A percentile compares a stretch with the other conserved stretches of the same genome.
phyloP scores from a whole-genome alignment of 1,140 invertebrate species.

The Lutraria rhynchaena region DNA sequence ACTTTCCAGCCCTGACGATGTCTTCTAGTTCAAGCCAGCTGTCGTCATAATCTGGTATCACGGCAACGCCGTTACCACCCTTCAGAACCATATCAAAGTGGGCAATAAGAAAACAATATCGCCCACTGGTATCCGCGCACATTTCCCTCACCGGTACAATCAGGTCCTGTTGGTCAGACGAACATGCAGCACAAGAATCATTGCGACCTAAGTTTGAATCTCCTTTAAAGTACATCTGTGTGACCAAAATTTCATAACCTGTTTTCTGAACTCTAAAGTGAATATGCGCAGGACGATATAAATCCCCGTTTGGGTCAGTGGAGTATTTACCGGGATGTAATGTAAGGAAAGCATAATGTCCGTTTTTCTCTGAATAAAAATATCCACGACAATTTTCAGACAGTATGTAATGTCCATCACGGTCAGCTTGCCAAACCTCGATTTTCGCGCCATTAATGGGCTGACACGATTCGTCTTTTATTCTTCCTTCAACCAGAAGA shows the following conservation, averaged over 20 bases:
- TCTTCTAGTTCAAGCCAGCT: constrained; percentile 9
- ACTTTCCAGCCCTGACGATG: constrained; percentile 42
- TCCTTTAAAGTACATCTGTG: constrained; percentile 57
- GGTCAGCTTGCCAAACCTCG: constrained; percentile 57
- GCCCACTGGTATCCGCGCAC: constrained; percentile 28
- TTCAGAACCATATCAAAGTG: constrained; percentile 51
- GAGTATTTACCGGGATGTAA: constrained; percentile 53
- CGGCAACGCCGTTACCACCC: constrained; percentile 25
- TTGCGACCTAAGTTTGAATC: constrained; percentile 52
- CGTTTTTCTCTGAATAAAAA: constrained; percentile 22
- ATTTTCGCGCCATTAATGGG: constrained; percentile 30
- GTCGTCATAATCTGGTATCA: constrained; percentile 42
- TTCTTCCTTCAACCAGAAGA: constrained; percentile 45
- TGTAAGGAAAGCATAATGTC: constrained; percentile 48
- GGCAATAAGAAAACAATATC: constrained; percentile 40
- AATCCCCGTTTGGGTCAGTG: constrained; percentile 31
- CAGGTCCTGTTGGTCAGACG: constrained; percentile 34
- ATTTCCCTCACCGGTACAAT: constrained; percentile 28
- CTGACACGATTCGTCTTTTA: constrained; percentile 46
- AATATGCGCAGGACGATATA: constrained; percentile 51
- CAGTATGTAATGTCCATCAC: constrained; percentile 51
- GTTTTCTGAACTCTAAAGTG: constrained; percentile 44
- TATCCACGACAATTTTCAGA: constrained; percentile 45
- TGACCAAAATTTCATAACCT: constrained; percentile 44
- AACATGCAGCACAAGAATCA: constrained; percentile 44